phyloP scores from a whole-genome alignment of 2,888 invertebrate species.

The Torymus texanus region DNA sequence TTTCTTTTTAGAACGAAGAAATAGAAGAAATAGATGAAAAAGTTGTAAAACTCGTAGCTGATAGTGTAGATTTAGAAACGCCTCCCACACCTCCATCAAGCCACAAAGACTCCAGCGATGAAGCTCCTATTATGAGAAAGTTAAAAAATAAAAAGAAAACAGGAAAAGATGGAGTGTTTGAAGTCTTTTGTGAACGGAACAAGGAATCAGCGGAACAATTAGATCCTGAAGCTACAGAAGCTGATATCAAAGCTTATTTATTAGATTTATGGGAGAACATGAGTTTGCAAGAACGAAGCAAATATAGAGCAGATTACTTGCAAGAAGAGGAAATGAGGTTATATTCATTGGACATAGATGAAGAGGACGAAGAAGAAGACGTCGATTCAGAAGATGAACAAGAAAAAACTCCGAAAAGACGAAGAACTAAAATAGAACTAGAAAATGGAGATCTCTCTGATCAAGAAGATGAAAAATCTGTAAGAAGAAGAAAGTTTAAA shows the following conservation, averaged over 20 bases:
- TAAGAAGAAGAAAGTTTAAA: slow-evolving; percentile 23
- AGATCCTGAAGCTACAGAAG: slow-evolving; percentile 76
- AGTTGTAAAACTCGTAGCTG: slow-evolving; percentile 2
- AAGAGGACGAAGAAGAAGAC: slow-evolving; percentile 40
- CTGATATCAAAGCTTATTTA: slow-evolving; percentile 76
- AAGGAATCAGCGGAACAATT: slow-evolving; percentile 76
- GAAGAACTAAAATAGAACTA: slow-evolving; percentile 26
- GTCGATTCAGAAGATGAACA: slow-evolving; percentile 21
- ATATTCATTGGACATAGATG: slow-evolving; percentile 39
- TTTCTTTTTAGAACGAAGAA: slow-evolving; percentile 32
- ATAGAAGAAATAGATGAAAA: slow-evolving; percentile 65
- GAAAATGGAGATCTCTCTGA: slow-evolving; percentile 36
- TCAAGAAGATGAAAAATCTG: slow-evolving; percentile 30
- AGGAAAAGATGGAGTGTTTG: slow-evolving; percentile 72
- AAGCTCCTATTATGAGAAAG: slow-evolving; percentile 61
- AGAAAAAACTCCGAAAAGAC: slow-evolving; percentile 19
- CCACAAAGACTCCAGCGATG: slow-evolving; percentile 66
- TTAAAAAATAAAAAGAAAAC: slow-evolving; percentile 55
- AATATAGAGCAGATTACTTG: slow-evolving; percentile 57
- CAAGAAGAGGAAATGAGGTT: slow-evolving; percentile 51
- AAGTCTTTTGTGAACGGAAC: slow-evolving; percentile 76
- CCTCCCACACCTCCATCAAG: slow-evolving; percentile 69
- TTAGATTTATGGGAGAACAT: slow-evolving; percentile 76
- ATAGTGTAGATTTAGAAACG: slow-evolving; percentile 62
- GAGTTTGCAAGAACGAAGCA: slow-evolving; percentile 69